A percentile compares a stretch with the other conserved stretches of the same genome.
Evolutionary conservation across 37 sponge, comb jelly and placozoan species (phyloP).

Genomic region (Ianthella basta): DNA sequence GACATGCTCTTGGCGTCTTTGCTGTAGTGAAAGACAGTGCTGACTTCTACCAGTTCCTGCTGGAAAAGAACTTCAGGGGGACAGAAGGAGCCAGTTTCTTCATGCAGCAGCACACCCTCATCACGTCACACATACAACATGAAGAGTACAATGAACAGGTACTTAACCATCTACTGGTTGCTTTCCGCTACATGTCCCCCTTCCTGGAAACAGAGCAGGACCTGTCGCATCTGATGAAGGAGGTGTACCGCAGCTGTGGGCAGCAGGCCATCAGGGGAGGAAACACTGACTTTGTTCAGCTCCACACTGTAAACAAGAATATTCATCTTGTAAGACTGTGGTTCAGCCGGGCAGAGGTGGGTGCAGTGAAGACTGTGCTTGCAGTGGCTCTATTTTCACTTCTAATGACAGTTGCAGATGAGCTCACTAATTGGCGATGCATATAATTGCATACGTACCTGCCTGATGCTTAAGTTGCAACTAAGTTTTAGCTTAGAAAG

Average conservation of each 20-base stretch:
- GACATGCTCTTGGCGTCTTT: conserved; percentile 49
- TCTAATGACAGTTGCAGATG: too few relatives aligned
- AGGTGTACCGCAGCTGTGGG: conserved; percentile 42
- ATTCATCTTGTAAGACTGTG: conserved; percentile 80
- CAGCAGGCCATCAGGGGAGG: conserved; percentile 30
- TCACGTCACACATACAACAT: conserved; percentile 83
- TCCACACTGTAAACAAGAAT: conserved; percentile 80
- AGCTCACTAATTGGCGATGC: too few relatives aligned
- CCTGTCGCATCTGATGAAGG: conserved; percentile 61
- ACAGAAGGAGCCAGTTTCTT: conserved; percentile 52
- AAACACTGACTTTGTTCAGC: background rate
- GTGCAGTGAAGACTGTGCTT: background rate
- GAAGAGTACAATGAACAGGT: conserved; percentile 90
- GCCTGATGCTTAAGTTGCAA: too few relatives aligned
- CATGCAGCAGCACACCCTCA: conserved; percentile 67
- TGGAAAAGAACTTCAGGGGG: conserved; percentile 68
- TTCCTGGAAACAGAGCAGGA: conserved; percentile 62
- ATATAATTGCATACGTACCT: too few relatives aligned
- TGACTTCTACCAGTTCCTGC: conserved; percentile 65
- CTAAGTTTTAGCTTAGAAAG: too few relatives aligned
- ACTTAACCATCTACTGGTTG: conserved; percentile 82
- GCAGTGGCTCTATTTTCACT: too few relatives aligned
- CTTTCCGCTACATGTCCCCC: conserved; percentile 73
- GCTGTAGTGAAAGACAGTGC: conserved; percentile 55
- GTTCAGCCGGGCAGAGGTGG: conserved; percentile 84